These are phyloP conservation scores for Herminia tarsipennalis DNA, from an alignment of 2,888 invertebrate genomes.

Conservation along the genomic window DNA sequence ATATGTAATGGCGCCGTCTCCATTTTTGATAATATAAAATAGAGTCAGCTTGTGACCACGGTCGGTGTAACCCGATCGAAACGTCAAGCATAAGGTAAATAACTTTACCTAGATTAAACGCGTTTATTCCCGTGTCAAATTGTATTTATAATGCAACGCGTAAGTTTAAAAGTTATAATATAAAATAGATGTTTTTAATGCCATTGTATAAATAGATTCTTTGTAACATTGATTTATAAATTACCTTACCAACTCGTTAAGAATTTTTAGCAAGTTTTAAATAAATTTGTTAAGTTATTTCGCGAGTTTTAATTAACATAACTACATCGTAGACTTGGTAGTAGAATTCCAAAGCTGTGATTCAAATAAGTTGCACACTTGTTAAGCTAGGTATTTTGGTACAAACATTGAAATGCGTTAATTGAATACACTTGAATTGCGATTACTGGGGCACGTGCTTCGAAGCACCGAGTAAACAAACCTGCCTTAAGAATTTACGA, in stretches of 20 bases:
- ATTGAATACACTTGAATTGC: background rate
- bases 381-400: background rate
- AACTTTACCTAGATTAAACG: no score
- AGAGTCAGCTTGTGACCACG: no score
- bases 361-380: background rate
- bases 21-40: no score
- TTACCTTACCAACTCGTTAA: conserved; percentile 4
- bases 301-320: conserved; percentile 1
- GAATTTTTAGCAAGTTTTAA: conserved; percentile 3
- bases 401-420: background rate
- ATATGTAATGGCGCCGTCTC: no score
- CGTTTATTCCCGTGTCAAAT: no score
- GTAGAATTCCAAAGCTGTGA: no score
- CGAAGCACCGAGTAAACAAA: background rate
- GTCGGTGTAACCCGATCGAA: no score
- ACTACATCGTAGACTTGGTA: no score
- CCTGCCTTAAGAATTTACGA: no score
- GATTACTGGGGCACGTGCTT: background rate
- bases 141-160: no score
- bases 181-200: background rate
- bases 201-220: background rate
- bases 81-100: no score
- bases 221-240: background rate
- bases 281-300: conserved; percentile 2
- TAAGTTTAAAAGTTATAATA: no score